Evolutionary conservation across 2,888 invertebrate species (phyloP), one percentile per base, ranked within the genome.

Genomic region (Chesias legatella): DNA sequence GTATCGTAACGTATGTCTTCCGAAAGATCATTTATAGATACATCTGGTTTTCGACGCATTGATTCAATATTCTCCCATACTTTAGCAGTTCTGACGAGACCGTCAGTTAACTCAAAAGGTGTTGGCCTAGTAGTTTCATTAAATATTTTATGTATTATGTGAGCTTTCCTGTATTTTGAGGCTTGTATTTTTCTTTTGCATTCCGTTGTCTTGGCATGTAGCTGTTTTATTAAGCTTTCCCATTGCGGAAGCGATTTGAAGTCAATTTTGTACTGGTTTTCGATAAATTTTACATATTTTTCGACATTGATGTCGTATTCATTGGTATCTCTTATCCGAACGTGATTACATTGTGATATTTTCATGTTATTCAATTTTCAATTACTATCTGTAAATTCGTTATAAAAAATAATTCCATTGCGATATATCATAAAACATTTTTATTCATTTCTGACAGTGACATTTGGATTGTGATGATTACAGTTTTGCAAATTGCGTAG

Each of bases 81-180:
- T n/a, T 55, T 56, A 22, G 67, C 56, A 28, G 83, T 84, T 53
- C 83, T 74, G 32, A 60, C 62, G 23, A 80, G 55, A 27, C 62
- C 58, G 6, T 70, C 61, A 2, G 73, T 77, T 40, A 83, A 54
- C 35, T 73, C 64, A 58, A 84, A 84, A 0, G 86, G 84, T 1
- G 83, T 74, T 23, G 50, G 54, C 53, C 78, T 73, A 7, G 56
- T 66, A 8, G 51, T 58, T 52, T 86, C 61, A 28, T 51, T 53
- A 26, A 65, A 73, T 23, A 88, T 49, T 44, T 79, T 84, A 2
- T 78, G 45, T 43, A 85, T 70, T 35, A 88, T 85, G 8, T 47
- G 26, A 17, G 38, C 26, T 43, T 81, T 79, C 10, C 81, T 74
- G n/a, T 41, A 27, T 10, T 67, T 59, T 13, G 74, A 67, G 28